Percentiles rank a stretch among this genome's conserved stretches.
phyloP scores from a whole-genome alignment of 2,888 invertebrate genomes.

The Escarpia spicata region DNA sequence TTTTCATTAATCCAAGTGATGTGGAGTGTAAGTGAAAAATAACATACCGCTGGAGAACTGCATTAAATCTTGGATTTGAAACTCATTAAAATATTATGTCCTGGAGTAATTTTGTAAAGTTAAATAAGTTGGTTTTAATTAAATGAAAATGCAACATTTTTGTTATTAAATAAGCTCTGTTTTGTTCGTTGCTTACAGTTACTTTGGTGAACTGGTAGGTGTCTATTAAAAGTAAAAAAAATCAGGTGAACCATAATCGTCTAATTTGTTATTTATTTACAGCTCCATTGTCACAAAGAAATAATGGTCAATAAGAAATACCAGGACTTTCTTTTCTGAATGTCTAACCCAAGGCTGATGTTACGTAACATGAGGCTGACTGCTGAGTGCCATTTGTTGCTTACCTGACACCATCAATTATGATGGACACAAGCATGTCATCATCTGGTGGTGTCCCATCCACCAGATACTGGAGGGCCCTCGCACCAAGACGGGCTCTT shows the following conservation, averaged over 20 bases:
- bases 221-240: background rate
- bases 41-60: too few relatives aligned
- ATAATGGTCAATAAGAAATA: background rate
- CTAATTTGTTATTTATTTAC: background rate
- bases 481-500: conserved; percentile 60
- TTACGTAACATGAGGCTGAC: background rate
- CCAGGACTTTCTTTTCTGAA: background rate
- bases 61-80: too few relatives aligned
- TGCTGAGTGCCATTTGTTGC: background rate
- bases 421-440: conserved; percentile 58
- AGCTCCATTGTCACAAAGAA: background rate
- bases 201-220: background rate
- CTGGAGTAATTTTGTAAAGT: background rate
- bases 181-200: background rate
- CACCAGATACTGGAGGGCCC: conserved; percentile 56
- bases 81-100: background rate
- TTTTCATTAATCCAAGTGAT: background rate
- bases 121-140: background rate
- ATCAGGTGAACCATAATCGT: background rate
- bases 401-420: conserved; percentile 59
- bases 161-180: background rate
- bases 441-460: conserved; percentile 62
- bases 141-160: background rate
- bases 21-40: too few relatives aligned
- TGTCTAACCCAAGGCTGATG: background rate